phyloP scores from a whole-genome alignment of 2,888 invertebrate genomes.

The Dioctria rufipes region DNA sequence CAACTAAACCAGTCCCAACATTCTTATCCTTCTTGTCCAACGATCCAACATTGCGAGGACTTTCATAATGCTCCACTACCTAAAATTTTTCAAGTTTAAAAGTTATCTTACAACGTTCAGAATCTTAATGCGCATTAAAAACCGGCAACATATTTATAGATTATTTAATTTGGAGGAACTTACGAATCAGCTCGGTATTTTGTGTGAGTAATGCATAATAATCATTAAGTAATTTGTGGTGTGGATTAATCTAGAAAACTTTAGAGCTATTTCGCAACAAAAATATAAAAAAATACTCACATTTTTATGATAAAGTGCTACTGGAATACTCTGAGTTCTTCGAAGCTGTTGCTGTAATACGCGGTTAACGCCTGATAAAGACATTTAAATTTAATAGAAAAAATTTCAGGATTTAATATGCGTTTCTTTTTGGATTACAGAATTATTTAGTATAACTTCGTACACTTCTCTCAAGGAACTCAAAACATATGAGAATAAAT shows the following conservation, averaged over 20 bases:
- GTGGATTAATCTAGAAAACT: not conserved
- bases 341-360: slow-evolving; percentile 65
- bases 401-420: too few relatives aligned
- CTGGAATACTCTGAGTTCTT: slow-evolving; percentile 72
- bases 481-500: too few relatives aligned
- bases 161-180: not conserved
- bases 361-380: slow-evolving; percentile 66
- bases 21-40: slow-evolving; percentile 92
- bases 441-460: too few relatives aligned
- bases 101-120: not conserved
- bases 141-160: not conserved
- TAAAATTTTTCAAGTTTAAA: slow-evolving; percentile 67
- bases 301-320: slow-evolving; percentile 82
- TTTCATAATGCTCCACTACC: slow-evolving; percentile 99
- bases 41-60: slow-evolving; percentile 98
- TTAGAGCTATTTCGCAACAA: slow-evolving; percentile 50
- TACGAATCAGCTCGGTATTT: not conserved
- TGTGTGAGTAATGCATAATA: not conserved
- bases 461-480: too few relatives aligned
- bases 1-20: slow-evolving; percentile 98
- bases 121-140: not conserved
- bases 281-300: slow-evolving; percentile 73
- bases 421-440: too few relatives aligned
- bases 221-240: not conserved
- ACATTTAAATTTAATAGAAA: slow-evolving; percentile 62